These are phyloP conservation scores for Syndactyla subalaris DNA, from an alignment of 2,797 vertebrate species.

Conservation along the genomic window DNA sequence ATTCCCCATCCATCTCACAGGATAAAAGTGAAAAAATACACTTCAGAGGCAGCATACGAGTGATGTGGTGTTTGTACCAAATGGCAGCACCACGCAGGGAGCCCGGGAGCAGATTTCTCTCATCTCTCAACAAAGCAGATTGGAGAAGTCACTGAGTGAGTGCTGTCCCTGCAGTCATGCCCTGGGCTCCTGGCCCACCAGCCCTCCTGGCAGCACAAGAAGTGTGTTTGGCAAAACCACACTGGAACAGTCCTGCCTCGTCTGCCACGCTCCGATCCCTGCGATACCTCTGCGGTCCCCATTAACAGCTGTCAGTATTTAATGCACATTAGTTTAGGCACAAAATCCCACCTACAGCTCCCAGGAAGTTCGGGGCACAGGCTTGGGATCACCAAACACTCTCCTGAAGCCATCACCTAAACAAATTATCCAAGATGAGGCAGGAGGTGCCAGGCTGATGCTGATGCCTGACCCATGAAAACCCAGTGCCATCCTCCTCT, in stretches of 20 bases:
- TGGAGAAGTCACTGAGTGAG: accelerated
- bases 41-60: background rate
- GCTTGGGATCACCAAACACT: accelerated
- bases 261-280: background rate
- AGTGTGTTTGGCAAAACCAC: background rate
- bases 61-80: background rate
- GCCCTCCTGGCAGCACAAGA: background rate
- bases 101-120: background rate
- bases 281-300: accelerated
- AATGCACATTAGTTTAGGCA: background rate
- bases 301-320: background rate
- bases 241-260: background rate
- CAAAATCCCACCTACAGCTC: background rate
- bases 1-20: background rate
- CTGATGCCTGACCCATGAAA: background rate
- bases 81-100: conserved; percentile 3
- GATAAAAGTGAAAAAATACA: background rate
- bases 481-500: background rate
- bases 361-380: background rate
- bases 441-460: background rate
- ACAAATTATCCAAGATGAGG: background rate
- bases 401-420: background rate
- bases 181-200: background rate
- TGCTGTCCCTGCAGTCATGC: background rate
- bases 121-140: background rate